Base-by-base conservation (phyloP, 2,113 vertebrate genomes). In the Mixornis gularis region DNA sequence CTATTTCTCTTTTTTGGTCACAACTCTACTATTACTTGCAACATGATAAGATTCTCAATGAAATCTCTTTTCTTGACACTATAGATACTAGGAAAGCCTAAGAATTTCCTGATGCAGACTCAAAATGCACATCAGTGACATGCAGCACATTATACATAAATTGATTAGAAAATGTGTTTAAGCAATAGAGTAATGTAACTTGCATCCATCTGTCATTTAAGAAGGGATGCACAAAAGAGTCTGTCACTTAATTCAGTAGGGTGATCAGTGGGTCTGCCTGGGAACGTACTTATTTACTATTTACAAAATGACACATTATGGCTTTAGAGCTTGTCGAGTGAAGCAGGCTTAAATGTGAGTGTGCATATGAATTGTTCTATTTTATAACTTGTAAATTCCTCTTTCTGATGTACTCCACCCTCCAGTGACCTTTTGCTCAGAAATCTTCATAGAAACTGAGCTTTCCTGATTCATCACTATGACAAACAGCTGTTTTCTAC, bases 161-260 rank as follows among this genome's bases (percentile, higher is more conserved):
- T 12, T 77, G 65, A 89, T 70, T 41, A 87, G 59, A 74, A 89
- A 94, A 87, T 53, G 60, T n/a, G n/a, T 53, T 82, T 89, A 89
- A 85, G 91, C 60, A 73, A 72, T 3, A 52, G 71, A 66, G 72
- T 85, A 89, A 76, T 71, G 26, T 80, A 91, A 91, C 74, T 80
- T 87, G 79, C 63, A 85, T 70, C 63, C 43, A 87, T 91, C 82
- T 94, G 87, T 66, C 48, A 63, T 89, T 93, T 81, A 89, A 56
- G 79, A 73, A 69, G 36, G 46, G 71, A 92, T 89, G 51, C 68
- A 96, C 87, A 95, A 96, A 96, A 77, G 84, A 87, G n/a, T 63
- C 84, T 89, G 89, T 94, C 94, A 86, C 69, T 95, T 90, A 96
- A 87, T 91, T 92, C 89, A 93, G 64, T 2, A 73, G 66, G 38